Conservation (phyloP, 1,140 invertebrate genomes). For the Nasonia vitripennis region DNA sequence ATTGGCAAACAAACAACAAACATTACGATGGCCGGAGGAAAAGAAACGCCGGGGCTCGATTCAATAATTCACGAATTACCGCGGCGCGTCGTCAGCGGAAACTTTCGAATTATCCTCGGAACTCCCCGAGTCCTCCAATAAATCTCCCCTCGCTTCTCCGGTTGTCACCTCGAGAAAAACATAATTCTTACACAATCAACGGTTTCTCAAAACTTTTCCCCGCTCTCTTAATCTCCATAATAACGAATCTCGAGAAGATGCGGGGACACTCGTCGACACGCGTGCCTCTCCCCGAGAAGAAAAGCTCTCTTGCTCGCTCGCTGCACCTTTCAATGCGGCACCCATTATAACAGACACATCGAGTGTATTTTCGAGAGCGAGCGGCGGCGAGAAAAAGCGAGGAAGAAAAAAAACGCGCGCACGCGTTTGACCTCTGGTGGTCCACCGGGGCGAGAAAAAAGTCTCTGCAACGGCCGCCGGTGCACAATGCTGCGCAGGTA, state of each 20-base stretch:
- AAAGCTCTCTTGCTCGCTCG: neutral
- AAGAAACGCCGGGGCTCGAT: neutral
- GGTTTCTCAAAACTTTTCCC: conserved; percentile 45
- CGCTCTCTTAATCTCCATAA: conserved; percentile 48
- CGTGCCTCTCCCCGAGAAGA: neutral
- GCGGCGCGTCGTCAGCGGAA: conserved; percentile 17
- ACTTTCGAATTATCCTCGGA: conserved; percentile 38
- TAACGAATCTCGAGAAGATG: conserved; percentile 27
- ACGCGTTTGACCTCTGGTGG: conserved; percentile 20
- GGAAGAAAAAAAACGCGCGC: neutral
- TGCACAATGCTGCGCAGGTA: conserved; percentile 20
- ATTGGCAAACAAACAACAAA: too few relatives aligned
- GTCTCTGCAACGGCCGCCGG: neutral
- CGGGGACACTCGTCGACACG: neutral
- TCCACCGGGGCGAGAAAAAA: neutral
- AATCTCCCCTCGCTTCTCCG: conserved; percentile 28
- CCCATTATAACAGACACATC: neutral
- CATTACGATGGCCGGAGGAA: too few relatives aligned
- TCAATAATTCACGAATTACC: conserved; percentile 50
- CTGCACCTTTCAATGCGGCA: neutral
- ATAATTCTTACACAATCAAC: conserved; percentile 49
- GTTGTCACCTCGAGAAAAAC: conserved; percentile 41
- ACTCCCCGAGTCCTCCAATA: conserved; percentile 20
- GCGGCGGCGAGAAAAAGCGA: neutral
- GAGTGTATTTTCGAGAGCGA: neutral